Base-by-base conservation (phyloP, 2,888 invertebrate species). In the Graphium colonna region DNA sequence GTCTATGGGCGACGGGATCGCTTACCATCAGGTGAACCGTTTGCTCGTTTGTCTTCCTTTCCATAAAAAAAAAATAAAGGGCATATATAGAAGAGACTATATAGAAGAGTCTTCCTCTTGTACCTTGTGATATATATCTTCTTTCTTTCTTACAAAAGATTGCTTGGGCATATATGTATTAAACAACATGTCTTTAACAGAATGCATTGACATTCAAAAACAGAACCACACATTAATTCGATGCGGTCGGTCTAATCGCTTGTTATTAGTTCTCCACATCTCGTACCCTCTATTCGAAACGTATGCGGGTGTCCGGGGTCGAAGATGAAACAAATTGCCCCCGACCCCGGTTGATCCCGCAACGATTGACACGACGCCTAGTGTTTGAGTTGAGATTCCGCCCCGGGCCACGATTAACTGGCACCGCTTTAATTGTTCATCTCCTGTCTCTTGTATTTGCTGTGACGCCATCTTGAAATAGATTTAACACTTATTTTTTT, bases 291-390 rank as follows among this genome's bases (percentile, higher is more conserved):
- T 46, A 41, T 54, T 45, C 13, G 50, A 50, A 55, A 43, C 47
- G 65, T 69, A 84, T 87, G 88, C 87, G 87, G 87, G 88, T 82
- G 82, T 78, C 79, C 79, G 75, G 53, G 80, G 82, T 78, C 69
- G 70, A 62, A 68, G 69, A 67, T 66, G 65, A 65, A 65, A 66
- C 74, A 67, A 71, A 61, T 64, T 63, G 61, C 70, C 68, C 63
- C 46, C 59, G 69, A 65, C 68, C 69, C 67, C 64, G 49, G 59
- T 60, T 65, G 66, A 67, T 67, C 66, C 70, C 66, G 65, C 55
- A 60, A 65, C 63, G 62, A 70, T 70, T 65, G 68, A 64, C 66
- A 60, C 61, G 55, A 60, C 63, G 60, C 64, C 60, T 60, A 60
- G 58, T 65, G 56, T 65, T 65, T 64, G 71, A 65, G 60, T 63